Evolutionary conservation across 2,888 invertebrate species (phyloP), one percentile per base, ranked within the genome.

Genomic region (Eueremaeus valkanovi): DNA sequence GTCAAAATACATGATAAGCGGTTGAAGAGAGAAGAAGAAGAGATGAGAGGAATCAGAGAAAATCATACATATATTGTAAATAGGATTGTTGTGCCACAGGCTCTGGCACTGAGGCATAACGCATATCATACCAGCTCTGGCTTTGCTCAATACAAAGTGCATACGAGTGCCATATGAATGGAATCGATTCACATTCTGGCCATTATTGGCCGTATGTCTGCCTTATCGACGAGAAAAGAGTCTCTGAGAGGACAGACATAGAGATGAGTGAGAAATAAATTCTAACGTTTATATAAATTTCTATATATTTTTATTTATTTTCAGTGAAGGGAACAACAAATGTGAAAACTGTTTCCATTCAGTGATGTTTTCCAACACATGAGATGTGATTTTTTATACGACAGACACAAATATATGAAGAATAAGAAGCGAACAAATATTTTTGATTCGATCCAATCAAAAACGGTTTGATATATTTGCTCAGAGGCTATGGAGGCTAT

Each of bases 141-240:
- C 2, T 16, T 16, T 45, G 45, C 8, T 11, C 8, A 13, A 29
- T 29, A 58, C 58, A 27, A 27, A 13, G 24, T 24, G 27, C 16
- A 27, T 55, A 24, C 24, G 2, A 55, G 55, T 58, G 58, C 58
- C 40, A 40, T 66, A 66, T 66, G 66, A 66, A 66, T 66, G 5
- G 40, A 66, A 66, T 66, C 61, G 61, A 61, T 61, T 61, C 31
- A 33, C 66, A 66, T 66, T 66, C 31, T n/a, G 66, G 66, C 66
- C 66, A 66, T 40, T 66, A 36, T 66, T 66, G n/a, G 40, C 55
- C 55, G 21, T 55, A 55, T 24, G 55, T 55, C 45, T 45, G n/a
- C n/a, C 8, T 55, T 55, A 55, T 55, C 55, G 55, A 55, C 55
- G 13, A 55, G 21, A 18, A 42, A 55, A 55, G 18, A 55, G 45